Conservation (phyloP, 2,113 vertebrate species). For the Notarius quadriscutis region DNA sequence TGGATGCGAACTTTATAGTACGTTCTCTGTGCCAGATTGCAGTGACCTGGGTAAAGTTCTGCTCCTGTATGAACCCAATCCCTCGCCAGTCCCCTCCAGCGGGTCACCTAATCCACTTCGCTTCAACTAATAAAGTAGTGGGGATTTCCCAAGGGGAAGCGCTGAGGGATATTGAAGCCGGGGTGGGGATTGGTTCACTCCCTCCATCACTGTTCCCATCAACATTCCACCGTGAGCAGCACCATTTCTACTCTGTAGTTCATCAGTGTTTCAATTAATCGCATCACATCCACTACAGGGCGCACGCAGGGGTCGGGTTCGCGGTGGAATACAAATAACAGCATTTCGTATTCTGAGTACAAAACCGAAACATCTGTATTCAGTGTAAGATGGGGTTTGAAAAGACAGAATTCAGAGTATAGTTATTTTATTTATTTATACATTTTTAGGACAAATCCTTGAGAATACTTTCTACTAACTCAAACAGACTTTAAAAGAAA, state of each 20-base stretch:
- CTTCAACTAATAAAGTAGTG: not conserved
- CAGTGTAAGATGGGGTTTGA: not conserved
- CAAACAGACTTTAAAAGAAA: not conserved
- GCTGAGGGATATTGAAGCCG: not conserved
- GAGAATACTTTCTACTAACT: not conserved
- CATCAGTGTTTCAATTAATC: constrained; percentile 15
- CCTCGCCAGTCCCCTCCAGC: not conserved
- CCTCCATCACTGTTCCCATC: not conserved
- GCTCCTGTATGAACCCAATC: not conserved
- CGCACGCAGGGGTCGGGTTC: not conserved
- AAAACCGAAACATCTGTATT: not conserved
- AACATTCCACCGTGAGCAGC: not conserved
- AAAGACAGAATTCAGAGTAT: not conserved
- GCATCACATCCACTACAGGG: constrained; percentile 8
- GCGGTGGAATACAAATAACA: not conserved
- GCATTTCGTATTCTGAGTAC: not conserved
- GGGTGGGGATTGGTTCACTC: not conserved
- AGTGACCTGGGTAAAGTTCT: not conserved
- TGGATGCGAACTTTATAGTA: not conserved
- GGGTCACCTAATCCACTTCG: constrained; percentile 38
- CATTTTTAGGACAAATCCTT: not conserved
- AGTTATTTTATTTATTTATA: not conserved
- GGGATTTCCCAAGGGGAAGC: constrained; percentile 12
- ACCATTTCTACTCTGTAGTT: not conserved
- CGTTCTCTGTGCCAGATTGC: not conserved